Conservation (phyloP, 2,888 invertebrate species). For the Microctonus brassicae region DNA sequence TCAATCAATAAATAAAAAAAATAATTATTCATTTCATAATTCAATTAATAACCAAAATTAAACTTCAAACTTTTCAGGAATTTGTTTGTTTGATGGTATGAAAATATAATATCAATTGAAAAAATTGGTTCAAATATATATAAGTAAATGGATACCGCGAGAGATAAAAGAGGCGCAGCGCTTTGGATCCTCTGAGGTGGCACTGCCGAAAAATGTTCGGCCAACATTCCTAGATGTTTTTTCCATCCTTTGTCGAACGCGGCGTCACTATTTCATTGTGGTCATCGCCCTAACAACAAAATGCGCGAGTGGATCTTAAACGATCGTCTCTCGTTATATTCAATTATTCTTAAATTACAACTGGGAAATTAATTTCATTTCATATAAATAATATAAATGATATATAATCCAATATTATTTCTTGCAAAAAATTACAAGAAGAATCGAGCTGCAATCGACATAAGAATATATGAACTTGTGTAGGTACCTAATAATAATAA, state of each 20-base stretch:
- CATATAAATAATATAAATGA: background rate
- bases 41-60: no score
- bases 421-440: no score
- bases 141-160: slow-evolving; percentile 3
- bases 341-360: slow-evolving; percentile 11
- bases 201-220: slow-evolving; percentile 65
- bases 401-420: no score
- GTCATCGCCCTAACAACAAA: slow-evolving; percentile 35
- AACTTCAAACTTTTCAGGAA: no score
- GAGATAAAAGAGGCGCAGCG: slow-evolving; percentile 31
- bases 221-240: slow-evolving; percentile 66
- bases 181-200: slow-evolving; percentile 58
- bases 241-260: slow-evolving; percentile 64
- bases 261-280: slow-evolving; percentile 62
- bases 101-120: background rate
- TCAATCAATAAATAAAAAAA: background rate
- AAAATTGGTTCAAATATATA: slow-evolving; percentile 15
- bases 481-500: no score
- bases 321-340: slow-evolving; percentile 5
- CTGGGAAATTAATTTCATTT: slow-evolving; percentile 20
- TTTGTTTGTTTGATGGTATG: no score
- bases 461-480: no score
- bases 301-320: slow-evolving; percentile 1
- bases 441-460: no score
- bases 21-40: no score